Evolutionary conservation across 2,113 vertebrate genomes (phyloP).

Genomic region (Aegotheles bennettii): DNA sequence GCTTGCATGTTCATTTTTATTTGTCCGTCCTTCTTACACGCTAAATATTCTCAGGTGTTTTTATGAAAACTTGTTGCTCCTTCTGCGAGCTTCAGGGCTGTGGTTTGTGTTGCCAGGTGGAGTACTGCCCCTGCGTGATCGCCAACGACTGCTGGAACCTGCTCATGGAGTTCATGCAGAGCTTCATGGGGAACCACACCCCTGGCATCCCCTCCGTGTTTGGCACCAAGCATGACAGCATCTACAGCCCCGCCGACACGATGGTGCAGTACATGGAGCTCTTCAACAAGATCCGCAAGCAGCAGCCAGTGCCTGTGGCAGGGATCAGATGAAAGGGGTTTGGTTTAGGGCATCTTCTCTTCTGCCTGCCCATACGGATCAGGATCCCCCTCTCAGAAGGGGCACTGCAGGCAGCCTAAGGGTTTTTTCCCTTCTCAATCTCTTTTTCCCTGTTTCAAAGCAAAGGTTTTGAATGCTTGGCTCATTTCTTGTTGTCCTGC

Average conservation of each 20-base stretch:
- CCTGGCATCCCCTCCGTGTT: conserved; percentile 86
- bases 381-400: not conserved
- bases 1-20: not conserved
- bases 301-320: conserved; percentile 85
- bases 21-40: not conserved
- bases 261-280: conserved; percentile 97
- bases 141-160: conserved; percentile 96
- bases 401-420: not conserved
- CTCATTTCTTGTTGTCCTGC: accelerated
- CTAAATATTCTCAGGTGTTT: not conserved
- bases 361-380: not conserved
- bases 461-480: not conserved
- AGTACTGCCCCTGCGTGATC: conserved; percentile 94
- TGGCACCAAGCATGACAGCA: conserved; percentile 81
- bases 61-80: too few relatives aligned
- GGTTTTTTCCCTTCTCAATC: not conserved
- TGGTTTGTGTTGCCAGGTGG: conserved; percentile 79
- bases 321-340: conserved; percentile 76
- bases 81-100: not conserved
- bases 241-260: conserved; percentile 86
- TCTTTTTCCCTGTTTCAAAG: not conserved
- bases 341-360: not conserved
- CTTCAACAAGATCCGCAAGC: conserved; percentile 95
- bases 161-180: conserved; percentile 94
- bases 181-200: conserved; percentile 84